Evolutionary conservation across 2,797 vertebrate species (phyloP).

Genomic region (Dryobates pubescens): DNA sequence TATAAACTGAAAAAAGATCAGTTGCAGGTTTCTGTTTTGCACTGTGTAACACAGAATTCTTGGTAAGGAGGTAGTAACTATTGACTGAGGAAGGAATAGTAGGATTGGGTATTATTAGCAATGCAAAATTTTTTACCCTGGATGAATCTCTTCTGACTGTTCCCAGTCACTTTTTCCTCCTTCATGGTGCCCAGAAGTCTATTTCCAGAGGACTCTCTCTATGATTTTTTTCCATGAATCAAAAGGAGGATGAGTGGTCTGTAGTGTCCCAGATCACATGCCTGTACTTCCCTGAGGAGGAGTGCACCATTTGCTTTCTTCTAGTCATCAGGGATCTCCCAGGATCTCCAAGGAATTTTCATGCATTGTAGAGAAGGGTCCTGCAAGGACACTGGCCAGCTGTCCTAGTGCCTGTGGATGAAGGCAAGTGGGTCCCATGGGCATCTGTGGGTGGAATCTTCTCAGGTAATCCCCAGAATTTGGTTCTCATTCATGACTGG

Average conservation of each 20-base stretch:
- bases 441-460: neutral
- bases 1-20: neutral
- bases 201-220: neutral
- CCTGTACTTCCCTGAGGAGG: neutral
- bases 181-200: neutral
- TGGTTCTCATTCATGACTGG: neutral
- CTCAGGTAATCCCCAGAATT: neutral
- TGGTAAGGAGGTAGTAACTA: neutral
- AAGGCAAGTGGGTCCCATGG: neutral
- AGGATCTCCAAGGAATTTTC: neutral
- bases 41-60: neutral
- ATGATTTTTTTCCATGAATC: neutral
- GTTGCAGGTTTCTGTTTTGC: neutral
- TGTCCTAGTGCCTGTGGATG: fast-evolving
- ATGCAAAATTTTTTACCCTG: neutral
- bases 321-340: neutral
- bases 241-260: neutral
- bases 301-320: neutral
- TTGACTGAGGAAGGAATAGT: neutral
- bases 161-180: neutral
- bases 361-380: neutral
- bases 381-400: neutral
- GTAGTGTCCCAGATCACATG: neutral
- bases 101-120: neutral
- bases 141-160: neutral